Conservation (phyloP, 1,140 invertebrate species). For the Drosophila kanapiae region DNA sequence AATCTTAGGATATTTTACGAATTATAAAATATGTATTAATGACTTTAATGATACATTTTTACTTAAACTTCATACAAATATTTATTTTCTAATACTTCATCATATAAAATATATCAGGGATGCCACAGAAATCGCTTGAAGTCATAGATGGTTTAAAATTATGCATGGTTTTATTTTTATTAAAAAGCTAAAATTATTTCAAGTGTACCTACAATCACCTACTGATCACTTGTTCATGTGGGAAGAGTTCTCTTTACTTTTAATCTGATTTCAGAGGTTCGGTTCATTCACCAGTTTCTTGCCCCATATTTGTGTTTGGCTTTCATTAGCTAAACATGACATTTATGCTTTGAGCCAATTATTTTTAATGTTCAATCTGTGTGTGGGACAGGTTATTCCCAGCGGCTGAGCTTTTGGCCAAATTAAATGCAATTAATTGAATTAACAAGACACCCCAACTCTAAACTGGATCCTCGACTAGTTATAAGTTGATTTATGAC, state of each 20-base stretch:
- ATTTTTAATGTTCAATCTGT: constrained; percentile 58
- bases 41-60: no score
- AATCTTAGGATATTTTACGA: background rate
- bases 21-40: no score
- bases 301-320: constrained; percentile 5
- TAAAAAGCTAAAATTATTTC: background rate
- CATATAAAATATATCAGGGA: no score
- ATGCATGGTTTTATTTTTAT: no score
- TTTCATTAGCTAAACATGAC: constrained; percentile 53
- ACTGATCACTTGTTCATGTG: constrained; percentile 15
- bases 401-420: constrained; percentile 19
- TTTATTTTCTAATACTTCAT: no score
- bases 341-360: constrained; percentile 70
- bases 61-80: no score
- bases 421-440: constrained; percentile 53
- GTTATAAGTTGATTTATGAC: constrained; percentile 17
- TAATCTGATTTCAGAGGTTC: constrained; percentile 37
- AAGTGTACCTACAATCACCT: background rate
- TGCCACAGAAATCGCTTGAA: no score
- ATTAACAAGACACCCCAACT: constrained; percentile 49
- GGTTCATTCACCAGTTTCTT: constrained; percentile 44
- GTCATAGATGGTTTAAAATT: no score
- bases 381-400: constrained; percentile 49
- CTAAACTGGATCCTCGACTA: constrained; percentile 19
- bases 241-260: constrained; percentile 28